Evolutionary conservation across 2,797 vertebrate genomes (phyloP).

Genomic region (Anomalospiza imberbis): DNA sequence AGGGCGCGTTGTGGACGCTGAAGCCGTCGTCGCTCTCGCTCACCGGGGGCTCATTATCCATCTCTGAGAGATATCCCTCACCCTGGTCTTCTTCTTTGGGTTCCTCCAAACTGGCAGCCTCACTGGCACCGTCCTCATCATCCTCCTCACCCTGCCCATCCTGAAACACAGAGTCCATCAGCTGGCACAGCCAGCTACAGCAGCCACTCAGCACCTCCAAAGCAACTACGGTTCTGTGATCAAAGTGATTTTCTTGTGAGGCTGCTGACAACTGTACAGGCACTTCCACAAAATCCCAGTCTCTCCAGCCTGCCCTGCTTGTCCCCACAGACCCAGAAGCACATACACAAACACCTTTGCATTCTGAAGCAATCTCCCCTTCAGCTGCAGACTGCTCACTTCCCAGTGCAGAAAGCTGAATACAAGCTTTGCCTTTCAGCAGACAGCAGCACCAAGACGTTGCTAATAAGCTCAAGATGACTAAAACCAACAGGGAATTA

Average conservation of each 20-base stretch:
- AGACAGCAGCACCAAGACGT: neutral
- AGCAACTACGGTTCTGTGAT: neutral
- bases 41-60: conserved; percentile 88
- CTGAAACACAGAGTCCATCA: conserved; percentile 61
- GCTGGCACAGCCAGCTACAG: neutral
- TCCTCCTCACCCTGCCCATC: conserved; percentile 87
- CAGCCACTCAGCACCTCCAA: neutral
- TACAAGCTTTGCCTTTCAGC: neutral
- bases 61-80: conserved; percentile 89
- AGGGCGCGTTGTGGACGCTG: conserved; percentile 91
- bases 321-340: neutral
- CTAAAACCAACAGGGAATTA: conserved; percentile 48
- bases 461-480: neutral
- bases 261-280: neutral
- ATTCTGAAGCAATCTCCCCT: neutral
- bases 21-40: conserved; percentile 96
- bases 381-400: neutral
- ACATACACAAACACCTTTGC: neutral
- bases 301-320: neutral
- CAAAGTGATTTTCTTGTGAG: neutral
- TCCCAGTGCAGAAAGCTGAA: neutral
- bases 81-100: conserved; percentile 85
- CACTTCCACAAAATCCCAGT: neutral
- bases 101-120: conserved; percentile 85
- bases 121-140: conserved; percentile 86